Percentiles rank a stretch among this genome's conserved stretches.
Evolutionary conservation across 2,113 vertebrate species (phyloP).

Genomic region (Melanostigma gelatinosum): DNA sequence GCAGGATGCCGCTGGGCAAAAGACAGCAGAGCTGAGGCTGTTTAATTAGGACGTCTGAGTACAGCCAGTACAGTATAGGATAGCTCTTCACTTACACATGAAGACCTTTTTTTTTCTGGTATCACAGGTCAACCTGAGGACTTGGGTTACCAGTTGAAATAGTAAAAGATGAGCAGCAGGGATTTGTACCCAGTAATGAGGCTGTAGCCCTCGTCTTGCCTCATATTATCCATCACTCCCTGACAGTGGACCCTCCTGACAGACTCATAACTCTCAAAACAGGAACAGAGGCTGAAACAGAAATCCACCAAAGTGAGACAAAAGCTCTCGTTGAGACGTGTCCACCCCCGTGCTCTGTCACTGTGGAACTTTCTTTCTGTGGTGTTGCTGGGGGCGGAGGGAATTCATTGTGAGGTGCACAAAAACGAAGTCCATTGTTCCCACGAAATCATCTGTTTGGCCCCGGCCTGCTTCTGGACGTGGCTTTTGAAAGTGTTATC

Average conservation of each 20-base stretch:
- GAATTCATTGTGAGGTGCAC: constrained; percentile 70
- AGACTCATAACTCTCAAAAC: constrained; percentile 48
- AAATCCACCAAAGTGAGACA: constrained; percentile 65
- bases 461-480: constrained; percentile 44
- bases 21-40: constrained; percentile 45
- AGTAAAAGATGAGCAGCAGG: background rate
- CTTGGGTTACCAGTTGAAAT: constrained; percentile 1
- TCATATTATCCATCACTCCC: constrained; percentile 44
- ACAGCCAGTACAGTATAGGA: constrained; percentile 23
- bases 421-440: constrained; percentile 74
- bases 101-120: constrained; percentile 24
- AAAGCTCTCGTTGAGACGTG: constrained; percentile 67
- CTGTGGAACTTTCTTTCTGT: constrained; percentile 54
- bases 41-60: constrained; percentile 59
- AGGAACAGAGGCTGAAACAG: constrained; percentile 45
- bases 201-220: constrained; percentile 6
- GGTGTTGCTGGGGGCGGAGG: constrained; percentile 38
- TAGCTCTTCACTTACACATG: constrained; percentile 41
- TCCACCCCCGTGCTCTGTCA: constrained; percentile 65
- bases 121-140: constrained; percentile 2
- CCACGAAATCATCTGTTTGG: constrained; percentile 59
- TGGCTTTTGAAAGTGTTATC: constrained; percentile 66
- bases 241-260: constrained; percentile 41
- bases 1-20: constrained; percentile 53
- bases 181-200: constrained; percentile 26